Percentiles rank a stretch among this genome's conserved stretches.
Conservation (phyloP, 1,140 invertebrate genomes). For the Drosophila sp. region DNA sequence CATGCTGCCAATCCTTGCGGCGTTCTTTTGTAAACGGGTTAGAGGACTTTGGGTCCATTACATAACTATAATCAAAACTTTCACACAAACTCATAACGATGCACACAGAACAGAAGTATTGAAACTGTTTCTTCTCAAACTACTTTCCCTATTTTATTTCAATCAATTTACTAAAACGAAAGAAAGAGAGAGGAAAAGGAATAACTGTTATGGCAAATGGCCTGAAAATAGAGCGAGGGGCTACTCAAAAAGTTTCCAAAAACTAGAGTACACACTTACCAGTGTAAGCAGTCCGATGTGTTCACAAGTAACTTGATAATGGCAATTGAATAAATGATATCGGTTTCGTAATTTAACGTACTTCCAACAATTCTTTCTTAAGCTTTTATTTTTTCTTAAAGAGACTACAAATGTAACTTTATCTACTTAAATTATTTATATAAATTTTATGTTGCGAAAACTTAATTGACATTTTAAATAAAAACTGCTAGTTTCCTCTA, state of each 20-base stretch:
- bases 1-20: slow-evolving; percentile 53
- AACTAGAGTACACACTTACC: too few species aligned
- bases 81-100: slow-evolving; percentile 64
- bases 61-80: slow-evolving; percentile 48
- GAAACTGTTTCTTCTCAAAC: neutral
- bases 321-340: too few species aligned
- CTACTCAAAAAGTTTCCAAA: too few species aligned
- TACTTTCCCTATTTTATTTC: neutral
- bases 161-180: neutral
- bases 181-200: neutral
- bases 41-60: slow-evolving; percentile 47
- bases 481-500: neutral
- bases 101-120: slow-evolving; percentile 19
- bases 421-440: neutral
- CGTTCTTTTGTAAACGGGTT: slow-evolving; percentile 54
- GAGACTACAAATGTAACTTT: too few species aligned
- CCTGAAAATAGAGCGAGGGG: neutral
- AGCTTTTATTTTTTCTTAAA: neutral
- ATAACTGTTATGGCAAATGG: neutral
- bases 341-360: too few species aligned
- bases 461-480: neutral
- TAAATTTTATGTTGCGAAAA: neutral
- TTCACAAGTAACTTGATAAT: too few species aligned
- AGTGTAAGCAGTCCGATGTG: too few species aligned
- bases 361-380: neutral